phyloP scores from a whole-genome alignment of 2,113 vertebrate species.

The Oreocharis arfaki region DNA sequence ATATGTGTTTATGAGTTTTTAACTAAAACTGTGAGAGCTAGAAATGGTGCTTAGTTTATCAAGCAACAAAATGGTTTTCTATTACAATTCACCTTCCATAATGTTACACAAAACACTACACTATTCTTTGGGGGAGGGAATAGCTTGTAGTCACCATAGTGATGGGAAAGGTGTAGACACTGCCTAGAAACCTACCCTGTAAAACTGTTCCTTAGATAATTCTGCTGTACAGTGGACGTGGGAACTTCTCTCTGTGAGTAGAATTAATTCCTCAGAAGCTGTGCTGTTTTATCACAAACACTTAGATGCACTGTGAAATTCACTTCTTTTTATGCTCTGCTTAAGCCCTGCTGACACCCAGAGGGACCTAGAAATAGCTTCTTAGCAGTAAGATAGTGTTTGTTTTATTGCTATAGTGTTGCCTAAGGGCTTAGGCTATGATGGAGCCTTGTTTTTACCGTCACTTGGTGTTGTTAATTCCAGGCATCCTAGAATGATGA shows the following conservation, averaged over 20 bases:
- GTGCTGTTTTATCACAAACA: not conserved
- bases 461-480: not conserved
- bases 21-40: slow-evolving; percentile 26
- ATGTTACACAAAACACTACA: not conserved
- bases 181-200: not conserved
- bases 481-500: not conserved
- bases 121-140: not conserved
- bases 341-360: slow-evolving; percentile 2
- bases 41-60: not conserved
- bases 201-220: not conserved
- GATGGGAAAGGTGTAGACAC: not conserved
- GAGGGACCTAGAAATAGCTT: slow-evolving; percentile 16
- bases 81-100: not conserved
- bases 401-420: slow-evolving; percentile 1
- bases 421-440: not conserved
- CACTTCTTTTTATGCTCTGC: not conserved
- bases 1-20: slow-evolving; percentile 13
- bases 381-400: not conserved
- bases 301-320: not conserved
- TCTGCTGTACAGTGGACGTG: not conserved
- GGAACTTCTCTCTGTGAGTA: not conserved
- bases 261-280: not conserved
- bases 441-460: slow-evolving; percentile 1
- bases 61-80: not conserved
- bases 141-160: not conserved